Evolutionary conservation across 2,797 vertebrate species (phyloP), one percentile per base, ranked within the genome.

Genomic region (Rhadinocentrus ornatus): DNA sequence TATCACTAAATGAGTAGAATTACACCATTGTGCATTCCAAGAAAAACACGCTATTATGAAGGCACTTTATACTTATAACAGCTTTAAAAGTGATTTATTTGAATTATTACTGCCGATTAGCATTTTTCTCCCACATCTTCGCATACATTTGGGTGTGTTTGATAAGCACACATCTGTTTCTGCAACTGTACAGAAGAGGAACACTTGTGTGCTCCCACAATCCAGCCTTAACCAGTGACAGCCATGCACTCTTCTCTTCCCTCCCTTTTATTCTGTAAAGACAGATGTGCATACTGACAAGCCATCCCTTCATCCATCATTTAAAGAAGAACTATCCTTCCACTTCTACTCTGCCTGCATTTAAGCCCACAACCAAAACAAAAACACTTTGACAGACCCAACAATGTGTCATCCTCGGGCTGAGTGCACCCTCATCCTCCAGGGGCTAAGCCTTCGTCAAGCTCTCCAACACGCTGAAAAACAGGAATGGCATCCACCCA

Each of bases 241-340:
- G 72, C 64, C 69, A 53, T 68, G 81, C 50, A 41, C 61, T 60
- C 76, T 56, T 62, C 54, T 62, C 53, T 50, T 64, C 50, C 56
- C 73, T 66, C 59, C 39, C 53, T 77, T 72, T 75, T 69, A 54
- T 80, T 85, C 80, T 58, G n/a, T 61, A 57, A 83, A 91, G 84
- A 88, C 88, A 86, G 80, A 90, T 86, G 85, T 89, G 81, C 50
- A 34, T 7, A 79, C 75, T 86, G 83, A 88, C 72, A 82, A 74
- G 50, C 81, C 68, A 50, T 78, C 64, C 61, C 72, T 78, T 83
- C 82, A 89, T 89, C 85, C 81, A 82, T 90, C 85, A 84, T 24
- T 59, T 2, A 13, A 54, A 58, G 64, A 34, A 66, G 63, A 74
- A 22, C 55, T 60, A 56, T 77, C 72, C 71, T 78, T 77, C 60